A percentile compares a stretch with the other conserved stretches of the same genome.
Evolutionary conservation across 2,797 vertebrate species (phyloP).

Genomic region (Oreochromis grahami): DNA sequence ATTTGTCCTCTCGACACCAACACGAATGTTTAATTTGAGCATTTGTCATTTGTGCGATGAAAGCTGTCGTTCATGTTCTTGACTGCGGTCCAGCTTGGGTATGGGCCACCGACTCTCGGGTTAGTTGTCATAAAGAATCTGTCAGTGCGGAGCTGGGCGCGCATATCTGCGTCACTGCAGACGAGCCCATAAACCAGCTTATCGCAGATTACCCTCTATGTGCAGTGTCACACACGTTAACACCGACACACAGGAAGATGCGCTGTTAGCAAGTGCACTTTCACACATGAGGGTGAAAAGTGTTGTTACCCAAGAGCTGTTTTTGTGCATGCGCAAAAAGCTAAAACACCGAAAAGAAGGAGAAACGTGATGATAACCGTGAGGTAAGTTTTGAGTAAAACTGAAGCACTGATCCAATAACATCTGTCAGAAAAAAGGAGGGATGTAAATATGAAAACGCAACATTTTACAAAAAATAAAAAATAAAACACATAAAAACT

Average conservation of each 20-base stretch:
- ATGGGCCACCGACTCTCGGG: slow-evolving; percentile 48
- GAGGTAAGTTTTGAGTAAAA: not conserved
- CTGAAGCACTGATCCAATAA: not conserved
- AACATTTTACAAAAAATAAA: not conserved
- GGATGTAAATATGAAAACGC: not conserved
- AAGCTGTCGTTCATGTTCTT: not conserved
- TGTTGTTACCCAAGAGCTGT: not conserved
- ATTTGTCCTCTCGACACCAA: not conserved
- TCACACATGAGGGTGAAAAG: not conserved
- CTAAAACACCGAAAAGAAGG: not conserved
- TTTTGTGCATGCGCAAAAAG: not conserved
- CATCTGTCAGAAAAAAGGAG: not conserved
- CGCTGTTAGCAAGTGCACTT: not conserved
- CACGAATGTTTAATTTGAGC: not conserved
- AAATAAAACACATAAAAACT: too few relatives aligned
- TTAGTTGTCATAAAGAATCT: slow-evolving; percentile 72
- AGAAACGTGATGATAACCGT: not conserved
- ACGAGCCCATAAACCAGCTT: slow-evolving; percentile 81
- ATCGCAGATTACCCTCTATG: slow-evolving; percentile 75
- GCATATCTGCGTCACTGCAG: slow-evolving; percentile 72
- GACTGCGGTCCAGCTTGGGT: not conserved
- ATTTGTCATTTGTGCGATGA: not conserved
- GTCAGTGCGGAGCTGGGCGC: slow-evolving; percentile 58
- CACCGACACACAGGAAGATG: not conserved
- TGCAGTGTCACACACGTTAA: slow-evolving; percentile 42